phyloP scores from a whole-genome alignment of 2,888 invertebrate genomes.

The Parnassius glacialis region DNA sequence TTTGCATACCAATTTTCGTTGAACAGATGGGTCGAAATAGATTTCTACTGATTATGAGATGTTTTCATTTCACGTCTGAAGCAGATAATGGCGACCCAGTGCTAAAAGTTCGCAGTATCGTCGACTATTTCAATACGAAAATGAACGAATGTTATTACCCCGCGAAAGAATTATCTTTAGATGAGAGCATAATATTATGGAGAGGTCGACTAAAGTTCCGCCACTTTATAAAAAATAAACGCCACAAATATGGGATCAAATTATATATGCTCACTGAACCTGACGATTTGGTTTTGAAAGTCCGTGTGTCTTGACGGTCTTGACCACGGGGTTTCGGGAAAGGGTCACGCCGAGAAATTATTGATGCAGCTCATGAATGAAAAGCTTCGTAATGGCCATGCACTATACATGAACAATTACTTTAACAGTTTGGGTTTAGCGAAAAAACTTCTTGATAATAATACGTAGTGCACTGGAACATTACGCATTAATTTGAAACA shows the following conservation, averaged over 20 bases:
- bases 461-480: not conserved
- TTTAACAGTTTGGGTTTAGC: not conserved
- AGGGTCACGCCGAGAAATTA: not conserved
- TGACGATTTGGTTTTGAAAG: not conserved
- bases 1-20: too few relatives aligned
- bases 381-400: not conserved
- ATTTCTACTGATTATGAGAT: too few relatives aligned
- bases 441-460: not conserved
- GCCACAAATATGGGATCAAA: not conserved
- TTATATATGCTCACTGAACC: not conserved
- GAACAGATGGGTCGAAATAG: too few relatives aligned
- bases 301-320: not conserved
- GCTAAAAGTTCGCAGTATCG: not conserved
- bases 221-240: not conserved
- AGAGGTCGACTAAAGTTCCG: not conserved
- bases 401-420: not conserved
- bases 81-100: not conserved
- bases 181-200: not conserved
- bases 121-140: not conserved
- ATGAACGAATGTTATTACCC: not conserved
- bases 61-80: not conserved
- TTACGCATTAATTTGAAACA: not conserved
- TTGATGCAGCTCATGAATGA: not conserved
- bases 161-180: not conserved
- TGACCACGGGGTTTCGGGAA: not conserved